Base-by-base conservation (phyloP, 2,797 vertebrate species). In the Pelodytes ibericus region DNA sequence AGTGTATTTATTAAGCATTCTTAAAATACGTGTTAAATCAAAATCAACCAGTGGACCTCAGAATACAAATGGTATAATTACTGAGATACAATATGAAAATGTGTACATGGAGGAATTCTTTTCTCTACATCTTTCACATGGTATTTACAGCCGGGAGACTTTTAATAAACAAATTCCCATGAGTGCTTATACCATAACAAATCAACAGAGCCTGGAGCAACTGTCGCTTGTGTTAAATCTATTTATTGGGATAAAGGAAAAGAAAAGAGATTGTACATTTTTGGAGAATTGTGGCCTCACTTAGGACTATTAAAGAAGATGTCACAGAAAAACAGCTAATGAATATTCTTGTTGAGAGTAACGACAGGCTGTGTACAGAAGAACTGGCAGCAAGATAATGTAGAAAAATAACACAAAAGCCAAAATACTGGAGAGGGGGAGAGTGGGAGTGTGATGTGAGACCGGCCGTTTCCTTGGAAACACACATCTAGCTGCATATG, bases 401-500 rank as follows among this genome's bases (percentile, higher is more conserved):
- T 22, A 77, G 33, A n/a, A 53, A 29, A 59, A 71, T 64, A 56
- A 41, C 22, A 56, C 26, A 58, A 78, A 67, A 60, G 62, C 62
- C 39, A 49, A 72, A 73, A 72, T 56, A 73, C 24, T 67, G 31
- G 20, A 64, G 39, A 7, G 39, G 47, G 15, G n/a, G 31, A 66
- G 69, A 67, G 68, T 58, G 18, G 61, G 33, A 53, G 70, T 66
- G 60, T 22, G 63, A 79, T 68, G 57, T 71, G 44, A 66, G 69
- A 71, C 75, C 62, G 64, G 62, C 59, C 6, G 71, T 79, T 58
- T 79, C 76, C 76, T 68, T 73, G 76, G 76, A 79, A 79, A 79
- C 76, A 73, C 70, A 68, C 76, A 79, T 79, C 63, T 72, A 79
- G 76, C 76, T 62, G 64, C 70, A 73, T 56, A 58, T 13, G 61